phyloP scores from a whole-genome alignment of 37 sponge, comb jelly and placozoan genomes.

The Petrosia ficiformis region DNA sequence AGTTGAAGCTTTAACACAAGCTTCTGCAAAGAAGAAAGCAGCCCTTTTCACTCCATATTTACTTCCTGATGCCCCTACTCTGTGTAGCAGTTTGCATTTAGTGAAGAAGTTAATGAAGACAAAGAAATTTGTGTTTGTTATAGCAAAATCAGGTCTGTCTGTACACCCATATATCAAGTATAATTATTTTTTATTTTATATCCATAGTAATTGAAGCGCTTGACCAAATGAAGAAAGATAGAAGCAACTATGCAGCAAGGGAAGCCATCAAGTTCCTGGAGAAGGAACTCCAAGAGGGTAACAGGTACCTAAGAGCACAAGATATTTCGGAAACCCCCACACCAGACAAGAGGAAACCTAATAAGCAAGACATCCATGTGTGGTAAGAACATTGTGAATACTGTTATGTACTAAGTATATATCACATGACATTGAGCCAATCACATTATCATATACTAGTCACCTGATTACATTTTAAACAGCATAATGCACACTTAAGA shows the following conservation, averaged over 20 bases:
- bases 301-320: slow-evolving; percentile 70
- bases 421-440: too few species aligned
- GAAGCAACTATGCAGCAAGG: slow-evolving; percentile 75
- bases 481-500: too few species aligned
- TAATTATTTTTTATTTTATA: neutral
- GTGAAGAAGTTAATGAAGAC: slow-evolving; percentile 72
- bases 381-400: slow-evolving; percentile 46
- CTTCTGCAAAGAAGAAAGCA: slow-evolving; percentile 19
- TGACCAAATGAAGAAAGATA: slow-evolving; percentile 83
- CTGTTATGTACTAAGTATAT: too few species aligned
- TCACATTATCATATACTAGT: too few species aligned
- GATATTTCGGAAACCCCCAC: slow-evolving; percentile 45
- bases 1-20: slow-evolving; percentile 43
- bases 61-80: slow-evolving; percentile 76
- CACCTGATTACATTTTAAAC: too few species aligned
- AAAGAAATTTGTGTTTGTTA: slow-evolving; percentile 74
- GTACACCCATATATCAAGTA: neutral
- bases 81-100: slow-evolving; percentile 75
- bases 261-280: slow-evolving; percentile 91
- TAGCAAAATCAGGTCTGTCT: slow-evolving; percentile 69
- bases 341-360: slow-evolving; percentile 38
- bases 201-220: slow-evolving; percentile 66
- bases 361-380: slow-evolving; percentile 54
- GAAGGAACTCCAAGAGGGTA: slow-evolving; percentile 57
- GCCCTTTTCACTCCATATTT: slow-evolving; percentile 73